Conservation (phyloP, 23 tunicate genomes). For the Phallusia fumigata region DNA sequence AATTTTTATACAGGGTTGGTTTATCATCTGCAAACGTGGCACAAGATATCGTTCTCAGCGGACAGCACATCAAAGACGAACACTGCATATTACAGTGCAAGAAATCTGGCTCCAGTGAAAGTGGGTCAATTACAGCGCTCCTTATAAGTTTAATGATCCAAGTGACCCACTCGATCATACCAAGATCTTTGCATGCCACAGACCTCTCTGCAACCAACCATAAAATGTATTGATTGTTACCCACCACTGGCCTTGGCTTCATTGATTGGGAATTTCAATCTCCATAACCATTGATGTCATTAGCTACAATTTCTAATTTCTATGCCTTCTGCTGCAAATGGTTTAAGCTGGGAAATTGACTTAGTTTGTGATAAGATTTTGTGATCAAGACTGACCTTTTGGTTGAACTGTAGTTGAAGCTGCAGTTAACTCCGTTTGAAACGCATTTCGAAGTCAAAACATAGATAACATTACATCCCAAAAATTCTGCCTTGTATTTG, state of each 20-base stretch:
- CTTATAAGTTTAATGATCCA: too few species aligned
- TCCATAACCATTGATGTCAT: not conserved
- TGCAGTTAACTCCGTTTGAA: too few species aligned
- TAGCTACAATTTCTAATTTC: not conserved
- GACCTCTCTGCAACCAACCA: not conserved
- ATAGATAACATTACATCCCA: too few species aligned
- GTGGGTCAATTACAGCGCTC: not conserved
- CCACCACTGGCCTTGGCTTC: not conserved
- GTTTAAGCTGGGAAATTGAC: too few species aligned
- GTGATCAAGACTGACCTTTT: too few species aligned
- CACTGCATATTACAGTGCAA: constrained; percentile 92
- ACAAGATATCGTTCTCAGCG: constrained; percentile 89
- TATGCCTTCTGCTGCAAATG: too few species aligned
- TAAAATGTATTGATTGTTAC: constrained; percentile 7
- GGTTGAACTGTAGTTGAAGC: too few species aligned
- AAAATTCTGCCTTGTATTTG: too few species aligned
- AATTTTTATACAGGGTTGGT: constrained; percentile 63
- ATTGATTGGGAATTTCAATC: constrained; percentile 11
- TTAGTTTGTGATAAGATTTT: too few species aligned
- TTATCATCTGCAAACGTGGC: constrained; percentile 68
- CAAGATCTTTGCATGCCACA: not conserved
- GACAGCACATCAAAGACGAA: constrained; percentile 70
- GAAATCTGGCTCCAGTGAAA: constrained; percentile 17
- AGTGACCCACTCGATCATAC: not conserved
- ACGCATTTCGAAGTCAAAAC: too few species aligned